Conservation (phyloP, 2,888 invertebrate species). For the Ophioninae sp. region DNA sequence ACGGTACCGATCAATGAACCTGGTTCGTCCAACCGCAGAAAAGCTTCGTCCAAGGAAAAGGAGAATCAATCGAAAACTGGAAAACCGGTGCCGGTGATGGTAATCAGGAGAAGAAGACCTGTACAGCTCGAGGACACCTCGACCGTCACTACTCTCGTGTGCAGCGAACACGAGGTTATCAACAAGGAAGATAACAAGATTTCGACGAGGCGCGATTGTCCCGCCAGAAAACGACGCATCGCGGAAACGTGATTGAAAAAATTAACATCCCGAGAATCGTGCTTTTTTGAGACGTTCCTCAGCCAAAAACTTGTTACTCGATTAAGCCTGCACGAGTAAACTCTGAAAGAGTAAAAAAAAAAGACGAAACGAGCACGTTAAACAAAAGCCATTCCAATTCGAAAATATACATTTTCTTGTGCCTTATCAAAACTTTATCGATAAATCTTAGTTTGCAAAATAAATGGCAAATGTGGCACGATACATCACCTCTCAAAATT, state of each 20-base stretch:
- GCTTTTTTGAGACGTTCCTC: not conserved
- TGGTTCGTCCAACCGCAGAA: slow-evolving; percentile 42
- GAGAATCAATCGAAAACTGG: slow-evolving; percentile 53
- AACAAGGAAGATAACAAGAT: slow-evolving; percentile 16
- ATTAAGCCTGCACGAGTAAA: not conserved
- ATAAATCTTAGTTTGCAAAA: not conserved
- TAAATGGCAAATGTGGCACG: not conserved
- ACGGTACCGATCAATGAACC: slow-evolving; percentile 5
- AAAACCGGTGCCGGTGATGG: slow-evolving; percentile 62
- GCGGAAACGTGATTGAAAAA: slow-evolving; percentile 20
- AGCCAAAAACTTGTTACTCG: not conserved
- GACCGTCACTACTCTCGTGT: slow-evolving; percentile 58
- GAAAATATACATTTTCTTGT: not conserved
- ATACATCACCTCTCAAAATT: not conserved
- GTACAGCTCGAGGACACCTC: slow-evolving; percentile 71
- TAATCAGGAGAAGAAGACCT: slow-evolving; percentile 69
- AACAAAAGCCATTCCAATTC: no score
- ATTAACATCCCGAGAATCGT: not conserved
- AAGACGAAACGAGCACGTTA: not conserved
- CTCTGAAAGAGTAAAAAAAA: not conserved
- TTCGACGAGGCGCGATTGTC: not conserved
- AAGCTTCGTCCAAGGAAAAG: slow-evolving; percentile 48
- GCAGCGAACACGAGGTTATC: slow-evolving; percentile 37
- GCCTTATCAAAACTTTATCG: not conserved
- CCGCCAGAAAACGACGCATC: slow-evolving; percentile 26